Conservation (phyloP, 1,140 invertebrate genomes). For the Plutomurus gul region DNA sequence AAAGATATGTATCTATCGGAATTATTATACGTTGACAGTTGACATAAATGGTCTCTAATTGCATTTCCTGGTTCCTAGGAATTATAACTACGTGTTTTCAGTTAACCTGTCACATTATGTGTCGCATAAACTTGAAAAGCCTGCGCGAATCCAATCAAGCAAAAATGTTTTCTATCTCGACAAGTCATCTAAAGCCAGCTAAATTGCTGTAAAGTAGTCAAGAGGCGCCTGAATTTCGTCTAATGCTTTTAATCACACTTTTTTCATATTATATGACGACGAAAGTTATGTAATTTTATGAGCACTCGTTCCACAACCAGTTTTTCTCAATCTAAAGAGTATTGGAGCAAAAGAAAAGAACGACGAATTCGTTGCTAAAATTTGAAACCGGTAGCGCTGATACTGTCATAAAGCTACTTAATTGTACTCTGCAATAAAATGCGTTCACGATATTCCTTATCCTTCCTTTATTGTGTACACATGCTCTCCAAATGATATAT, state of each 20-base stretch:
- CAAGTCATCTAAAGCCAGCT: too few relatives aligned
- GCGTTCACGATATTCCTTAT: not conserved
- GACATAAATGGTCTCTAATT: too few relatives aligned
- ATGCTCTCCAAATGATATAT: not conserved
- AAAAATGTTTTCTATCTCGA: too few relatives aligned
- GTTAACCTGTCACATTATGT: too few relatives aligned
- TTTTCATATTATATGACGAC: not conserved
- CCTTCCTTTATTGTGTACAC: not conserved
- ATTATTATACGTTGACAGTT: too few relatives aligned
- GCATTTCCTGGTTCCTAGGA: too few relatives aligned
- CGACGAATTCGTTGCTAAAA: slow-evolving; percentile 1
- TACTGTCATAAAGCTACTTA: not conserved
- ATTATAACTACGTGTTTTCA: too few relatives aligned
- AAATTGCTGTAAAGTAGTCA: too few relatives aligned
- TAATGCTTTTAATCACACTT: slow-evolving; percentile 12
- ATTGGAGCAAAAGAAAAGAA: not conserved
- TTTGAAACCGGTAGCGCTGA: not conserved
- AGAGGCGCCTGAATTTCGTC: slow-evolving; percentile 10
- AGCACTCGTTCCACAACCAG: not conserved
- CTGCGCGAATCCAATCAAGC: too few relatives aligned
- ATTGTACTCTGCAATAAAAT: not conserved
- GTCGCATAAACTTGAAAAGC: too few relatives aligned
- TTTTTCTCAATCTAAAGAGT: not conserved
- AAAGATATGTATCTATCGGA: too few relatives aligned
- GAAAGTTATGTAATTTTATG: slow-evolving; percentile 14